phyloP scores from a whole-genome alignment of 2,113 vertebrate species.

The Zingel zingel region DNA sequence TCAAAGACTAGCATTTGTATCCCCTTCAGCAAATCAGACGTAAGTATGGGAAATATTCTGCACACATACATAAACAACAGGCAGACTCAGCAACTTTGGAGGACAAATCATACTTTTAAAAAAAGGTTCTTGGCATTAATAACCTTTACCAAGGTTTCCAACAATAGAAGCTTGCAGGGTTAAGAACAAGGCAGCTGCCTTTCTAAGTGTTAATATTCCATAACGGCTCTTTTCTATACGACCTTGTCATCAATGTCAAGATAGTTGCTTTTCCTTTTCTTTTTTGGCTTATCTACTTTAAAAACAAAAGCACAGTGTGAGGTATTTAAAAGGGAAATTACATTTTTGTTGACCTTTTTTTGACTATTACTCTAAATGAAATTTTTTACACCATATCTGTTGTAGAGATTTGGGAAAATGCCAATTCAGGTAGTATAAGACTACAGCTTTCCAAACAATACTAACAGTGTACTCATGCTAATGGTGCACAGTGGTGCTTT shows the following conservation, averaged over 20 bases:
- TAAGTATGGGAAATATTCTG: conserved; percentile 8
- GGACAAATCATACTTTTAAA: conserved; percentile 39
- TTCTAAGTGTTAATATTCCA: conserved; percentile 31
- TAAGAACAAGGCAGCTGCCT: conserved; percentile 34
- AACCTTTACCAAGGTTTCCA: conserved; percentile 31
- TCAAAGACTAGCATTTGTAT: conserved; percentile 24
- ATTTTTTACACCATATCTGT: neutral
- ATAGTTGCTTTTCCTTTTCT: neutral
- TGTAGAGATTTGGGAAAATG: conserved; percentile 7
- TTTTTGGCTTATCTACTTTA: conserved; percentile 5
- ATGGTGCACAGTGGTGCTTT: neutral
- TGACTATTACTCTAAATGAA: neutral
- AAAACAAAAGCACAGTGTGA: neutral
- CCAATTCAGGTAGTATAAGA: neutral
- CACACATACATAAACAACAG: conserved; percentile 18
- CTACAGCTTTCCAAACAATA: conserved; percentile 1
- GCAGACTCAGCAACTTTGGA: conserved; percentile 5
- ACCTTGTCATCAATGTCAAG: conserved; percentile 35
- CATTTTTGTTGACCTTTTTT: neutral
- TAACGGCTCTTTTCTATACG: neutral
- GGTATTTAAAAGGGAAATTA: neutral
- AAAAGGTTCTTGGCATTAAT: conserved; percentile 21
- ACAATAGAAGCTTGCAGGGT: conserved; percentile 1
- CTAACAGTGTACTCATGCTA: neutral
- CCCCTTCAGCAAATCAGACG: conserved; percentile 21